These are phyloP conservation scores for Mylabris sibirica DNA, from an alignment of 2,888 invertebrate genomes.

Conservation along the genomic window DNA sequence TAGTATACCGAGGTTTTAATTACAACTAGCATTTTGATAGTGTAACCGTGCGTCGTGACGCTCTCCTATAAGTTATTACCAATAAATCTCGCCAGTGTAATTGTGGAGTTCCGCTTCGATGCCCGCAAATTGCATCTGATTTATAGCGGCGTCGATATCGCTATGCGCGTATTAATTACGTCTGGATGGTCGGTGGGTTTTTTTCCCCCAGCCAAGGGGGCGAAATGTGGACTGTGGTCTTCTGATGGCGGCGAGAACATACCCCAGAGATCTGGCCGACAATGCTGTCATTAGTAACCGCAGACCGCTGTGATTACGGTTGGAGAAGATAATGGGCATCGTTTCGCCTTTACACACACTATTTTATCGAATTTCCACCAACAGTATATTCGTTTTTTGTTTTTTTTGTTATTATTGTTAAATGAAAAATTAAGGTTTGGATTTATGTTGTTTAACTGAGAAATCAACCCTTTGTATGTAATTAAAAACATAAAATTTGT, in stretches of 20 bases:
- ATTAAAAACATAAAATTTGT: conserved; percentile 51
- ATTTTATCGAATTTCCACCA: not conserved
- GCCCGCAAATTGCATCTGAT: conserved; percentile 43
- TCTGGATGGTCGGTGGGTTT: conserved; percentile 29
- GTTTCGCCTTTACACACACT: conserved; percentile 1
- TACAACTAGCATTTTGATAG: conserved; percentile 12
- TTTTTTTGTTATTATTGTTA: not conserved
- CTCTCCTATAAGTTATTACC: conserved; percentile 52
- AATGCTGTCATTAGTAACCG: conserved; percentile 34
- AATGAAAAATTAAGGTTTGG: not conserved
- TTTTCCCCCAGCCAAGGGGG: conserved; percentile 3
- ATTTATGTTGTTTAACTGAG: conserved; percentile 2
- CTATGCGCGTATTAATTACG: conserved; percentile 34
- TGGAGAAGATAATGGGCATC: conserved; percentile 22
- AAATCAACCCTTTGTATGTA: conserved; percentile 17
- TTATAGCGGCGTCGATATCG: conserved; percentile 46
- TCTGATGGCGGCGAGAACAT: conserved; percentile 3
- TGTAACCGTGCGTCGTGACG: conserved; percentile 10
- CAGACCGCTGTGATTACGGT: conserved; percentile 21
- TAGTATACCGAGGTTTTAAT: not conserved
- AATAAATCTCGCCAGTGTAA: conserved; percentile 54
- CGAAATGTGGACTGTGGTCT: conserved; percentile 5
- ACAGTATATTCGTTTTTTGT: not conserved
- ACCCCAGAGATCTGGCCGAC: conserved; percentile 22
- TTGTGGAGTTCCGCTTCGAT: conserved; percentile 52